Conservation (phyloP, 2,888 invertebrate species). For the Stegana nigrithorax region DNA sequence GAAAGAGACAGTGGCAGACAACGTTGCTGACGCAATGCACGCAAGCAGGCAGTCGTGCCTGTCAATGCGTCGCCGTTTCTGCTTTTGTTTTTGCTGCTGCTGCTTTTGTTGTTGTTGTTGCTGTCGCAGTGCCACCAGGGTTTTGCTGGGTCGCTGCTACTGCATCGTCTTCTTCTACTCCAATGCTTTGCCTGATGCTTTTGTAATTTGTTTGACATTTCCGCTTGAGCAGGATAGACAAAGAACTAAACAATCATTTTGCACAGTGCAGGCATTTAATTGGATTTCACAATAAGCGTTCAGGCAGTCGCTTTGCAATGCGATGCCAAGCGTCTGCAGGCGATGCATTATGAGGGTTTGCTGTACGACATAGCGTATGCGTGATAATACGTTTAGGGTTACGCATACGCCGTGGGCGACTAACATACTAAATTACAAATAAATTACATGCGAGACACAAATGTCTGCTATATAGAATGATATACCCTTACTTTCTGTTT, state of each 20-base stretch:
- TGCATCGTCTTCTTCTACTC: not conserved
- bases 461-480: not conserved
- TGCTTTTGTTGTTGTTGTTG: not conserved
- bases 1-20: too few species aligned
- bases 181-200: not conserved
- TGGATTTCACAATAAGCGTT: not conserved
- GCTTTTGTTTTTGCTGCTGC: too few species aligned
- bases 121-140: too few species aligned
- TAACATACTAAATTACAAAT: not conserved
- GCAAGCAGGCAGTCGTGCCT: too few species aligned
- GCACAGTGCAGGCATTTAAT: not conserved
- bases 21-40: too few species aligned
- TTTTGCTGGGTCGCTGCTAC: too few species aligned
- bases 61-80: not conserved
- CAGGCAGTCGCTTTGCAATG: too few species aligned
- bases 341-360: too few species aligned
- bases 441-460: not conserved
- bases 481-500: too few species aligned
- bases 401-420: slow-evolving; percentile 2
- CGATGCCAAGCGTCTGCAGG: too few species aligned
- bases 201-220: not conserved
- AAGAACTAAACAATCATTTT: not conserved
- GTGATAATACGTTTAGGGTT: not conserved
- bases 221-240: too few species aligned
- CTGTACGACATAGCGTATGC: not conserved